phyloP scores from a whole-genome alignment of 1,140 invertebrate species.

The Anthonomus grandis region DNA sequence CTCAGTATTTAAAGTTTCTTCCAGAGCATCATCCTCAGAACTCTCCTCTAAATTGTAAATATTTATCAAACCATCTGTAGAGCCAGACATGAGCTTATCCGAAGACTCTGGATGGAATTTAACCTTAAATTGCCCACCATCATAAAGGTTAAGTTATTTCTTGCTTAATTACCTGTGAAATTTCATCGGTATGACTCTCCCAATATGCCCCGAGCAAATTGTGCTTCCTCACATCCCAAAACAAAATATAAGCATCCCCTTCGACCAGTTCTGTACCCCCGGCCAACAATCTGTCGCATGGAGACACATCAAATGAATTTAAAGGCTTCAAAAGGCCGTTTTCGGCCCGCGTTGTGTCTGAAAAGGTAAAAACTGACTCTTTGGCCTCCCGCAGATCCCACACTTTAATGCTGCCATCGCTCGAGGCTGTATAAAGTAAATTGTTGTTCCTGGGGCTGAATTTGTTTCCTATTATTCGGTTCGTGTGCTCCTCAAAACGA shows the following conservation, averaged over 20 bases:
- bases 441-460: constrained; percentile 60
- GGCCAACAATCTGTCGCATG: constrained; percentile 67
- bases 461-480: constrained; percentile 56
- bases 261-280: constrained; percentile 71
- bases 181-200: constrained; percentile 81
- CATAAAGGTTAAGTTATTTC: no score
- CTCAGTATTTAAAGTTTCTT: constrained; percentile 77
- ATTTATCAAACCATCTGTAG: constrained; percentile 84
- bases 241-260: constrained; percentile 72
- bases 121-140: constrained; percentile 23
- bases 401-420: constrained; percentile 59
- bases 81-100: constrained; percentile 69
- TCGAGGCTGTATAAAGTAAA: constrained; percentile 59
- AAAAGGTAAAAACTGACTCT: constrained; percentile 48
- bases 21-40: constrained; percentile 78
- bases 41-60: constrained; percentile 73
- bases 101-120: constrained; percentile 72
- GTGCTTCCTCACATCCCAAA: constrained; percentile 73
- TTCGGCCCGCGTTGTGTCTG: constrained; percentile 39
- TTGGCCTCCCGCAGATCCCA: constrained; percentile 62
- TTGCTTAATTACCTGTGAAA: constrained; percentile 77
- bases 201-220: constrained; percentile 78
- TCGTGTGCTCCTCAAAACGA: constrained; percentile 49
- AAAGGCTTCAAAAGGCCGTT: constrained; percentile 55
- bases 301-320: constrained; percentile 73